Evolutionary conservation across 2,797 vertebrate species (phyloP).

Genomic region (Sebastes umbrosus): DNA sequence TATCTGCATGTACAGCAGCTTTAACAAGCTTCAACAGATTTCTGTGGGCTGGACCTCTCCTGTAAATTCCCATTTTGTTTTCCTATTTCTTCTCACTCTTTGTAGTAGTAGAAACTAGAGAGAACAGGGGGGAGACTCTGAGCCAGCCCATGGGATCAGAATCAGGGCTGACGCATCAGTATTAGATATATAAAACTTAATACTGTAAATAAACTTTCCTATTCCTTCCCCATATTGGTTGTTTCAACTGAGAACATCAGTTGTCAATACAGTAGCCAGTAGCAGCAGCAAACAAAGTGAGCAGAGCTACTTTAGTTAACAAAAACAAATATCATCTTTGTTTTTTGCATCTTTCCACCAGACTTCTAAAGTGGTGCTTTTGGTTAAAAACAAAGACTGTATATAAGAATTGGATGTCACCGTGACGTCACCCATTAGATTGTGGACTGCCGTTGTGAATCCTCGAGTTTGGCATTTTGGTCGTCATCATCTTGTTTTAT

Average conservation of each 20-base stretch:
- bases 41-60: background rate
- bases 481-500: too few relatives aligned
- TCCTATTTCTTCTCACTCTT: background rate
- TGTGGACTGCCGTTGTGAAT: too few relatives aligned
- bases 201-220: background rate
- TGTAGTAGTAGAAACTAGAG: background rate
- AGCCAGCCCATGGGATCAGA: background rate
- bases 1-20: background rate
- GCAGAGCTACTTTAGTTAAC: background rate
- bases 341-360: background rate
- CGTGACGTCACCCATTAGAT: too few relatives aligned
- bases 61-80: background rate
- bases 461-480: too few relatives aligned
- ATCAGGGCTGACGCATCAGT: background rate
- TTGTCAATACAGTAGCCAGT: too few relatives aligned
- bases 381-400: background rate
- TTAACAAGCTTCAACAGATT: background rate
- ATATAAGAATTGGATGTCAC: too few relatives aligned
- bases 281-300: background rate
- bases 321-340: background rate
- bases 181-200: background rate
- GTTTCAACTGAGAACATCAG: background rate
- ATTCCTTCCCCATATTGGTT: too few relatives aligned
- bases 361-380: background rate
- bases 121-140: background rate